A percentile compares a stretch with the other conserved stretches of the same genome.
Conservation (phyloP, 2,888 invertebrate species). For the Scrobipalpa atriplicella region DNA sequence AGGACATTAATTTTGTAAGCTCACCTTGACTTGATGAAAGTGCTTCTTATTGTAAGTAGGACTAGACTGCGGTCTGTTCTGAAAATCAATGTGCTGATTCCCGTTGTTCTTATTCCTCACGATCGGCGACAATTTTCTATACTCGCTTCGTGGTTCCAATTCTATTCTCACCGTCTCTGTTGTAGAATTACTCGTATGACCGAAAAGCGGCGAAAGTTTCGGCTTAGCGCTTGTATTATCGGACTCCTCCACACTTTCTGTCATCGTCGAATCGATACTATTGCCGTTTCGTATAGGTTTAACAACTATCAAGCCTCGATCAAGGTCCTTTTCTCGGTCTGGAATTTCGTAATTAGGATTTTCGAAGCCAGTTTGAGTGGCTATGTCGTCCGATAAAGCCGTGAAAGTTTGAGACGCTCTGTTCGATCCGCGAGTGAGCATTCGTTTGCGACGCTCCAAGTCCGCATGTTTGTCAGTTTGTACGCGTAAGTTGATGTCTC, state of each 20-base stretch:
- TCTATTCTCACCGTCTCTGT: conserved; percentile 65
- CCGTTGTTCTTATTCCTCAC: conserved; percentile 54
- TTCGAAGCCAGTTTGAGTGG: conserved; percentile 75
- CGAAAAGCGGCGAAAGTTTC: conserved; percentile 73
- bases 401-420: conserved; percentile 60
- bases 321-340: conserved; percentile 45
- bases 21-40: conserved; percentile 51
- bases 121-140: conserved; percentile 73
- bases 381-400: conserved; percentile 64
- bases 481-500: conserved; percentile 85
- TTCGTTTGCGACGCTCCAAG: conserved; percentile 72
- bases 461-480: conserved; percentile 84
- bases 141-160: conserved; percentile 69
- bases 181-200: conserved; percentile 39
- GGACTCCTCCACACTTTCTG: conserved; percentile 67
- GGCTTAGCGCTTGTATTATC: conserved; percentile 61
- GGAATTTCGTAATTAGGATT: conserved; percentile 68
- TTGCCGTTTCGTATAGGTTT: conserved; percentile 63
- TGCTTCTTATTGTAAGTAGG: conserved; percentile 58
- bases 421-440: conserved; percentile 65
- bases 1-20: conserved; percentile 17
- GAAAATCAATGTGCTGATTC: conserved; percentile 68
- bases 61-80: conserved; percentile 72
- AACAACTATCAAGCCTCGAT: conserved; percentile 64
- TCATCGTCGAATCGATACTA: conserved; percentile 70